Evolutionary conservation across 2,888 invertebrate species (phyloP).

Genomic region (Phyllotreta striolata): DNA sequence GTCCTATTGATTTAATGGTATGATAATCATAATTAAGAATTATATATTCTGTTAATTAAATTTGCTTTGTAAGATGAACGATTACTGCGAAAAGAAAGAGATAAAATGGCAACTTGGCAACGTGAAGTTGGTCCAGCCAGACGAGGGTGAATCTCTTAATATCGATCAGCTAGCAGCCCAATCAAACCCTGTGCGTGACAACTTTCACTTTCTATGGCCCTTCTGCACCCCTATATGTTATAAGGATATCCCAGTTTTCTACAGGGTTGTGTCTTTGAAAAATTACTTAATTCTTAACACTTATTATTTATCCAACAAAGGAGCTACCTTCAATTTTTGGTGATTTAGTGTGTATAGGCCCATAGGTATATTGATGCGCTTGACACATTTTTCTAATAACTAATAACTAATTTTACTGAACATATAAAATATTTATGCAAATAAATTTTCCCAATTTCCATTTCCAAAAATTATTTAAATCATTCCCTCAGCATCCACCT

Average conservation of each 20-base stretch:
- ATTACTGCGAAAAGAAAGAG: too few relatives aligned
- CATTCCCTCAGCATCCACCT: not conserved
- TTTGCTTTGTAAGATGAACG: not conserved
- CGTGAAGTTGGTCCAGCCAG: constrained; percentile 50
- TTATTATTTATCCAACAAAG: not conserved
- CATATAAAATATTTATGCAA: not conserved
- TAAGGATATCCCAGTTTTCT: constrained; percentile 29
- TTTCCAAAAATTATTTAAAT: too few relatives aligned
- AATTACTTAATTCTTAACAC: not conserved
- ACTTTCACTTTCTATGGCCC: constrained; percentile 58
- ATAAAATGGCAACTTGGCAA: constrained; percentile 26
- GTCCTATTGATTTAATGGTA: too few relatives aligned
- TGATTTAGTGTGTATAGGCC: too few relatives aligned
- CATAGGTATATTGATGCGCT: not conserved
- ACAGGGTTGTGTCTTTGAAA: constrained; percentile 30
- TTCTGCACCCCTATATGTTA: constrained; percentile 46
- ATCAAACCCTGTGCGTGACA: constrained; percentile 63
- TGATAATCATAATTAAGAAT: too few relatives aligned
- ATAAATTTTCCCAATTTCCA: too few relatives aligned
- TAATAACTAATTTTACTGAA: not conserved
- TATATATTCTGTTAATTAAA: not conserved
- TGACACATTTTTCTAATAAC: not conserved
- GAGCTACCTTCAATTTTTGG: too few relatives aligned
- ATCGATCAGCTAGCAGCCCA: constrained; percentile 62
- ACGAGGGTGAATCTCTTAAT: constrained; percentile 60